Base-by-base conservation (phyloP, 2,888 invertebrate species). In the Ametastegia equiseti region DNA sequence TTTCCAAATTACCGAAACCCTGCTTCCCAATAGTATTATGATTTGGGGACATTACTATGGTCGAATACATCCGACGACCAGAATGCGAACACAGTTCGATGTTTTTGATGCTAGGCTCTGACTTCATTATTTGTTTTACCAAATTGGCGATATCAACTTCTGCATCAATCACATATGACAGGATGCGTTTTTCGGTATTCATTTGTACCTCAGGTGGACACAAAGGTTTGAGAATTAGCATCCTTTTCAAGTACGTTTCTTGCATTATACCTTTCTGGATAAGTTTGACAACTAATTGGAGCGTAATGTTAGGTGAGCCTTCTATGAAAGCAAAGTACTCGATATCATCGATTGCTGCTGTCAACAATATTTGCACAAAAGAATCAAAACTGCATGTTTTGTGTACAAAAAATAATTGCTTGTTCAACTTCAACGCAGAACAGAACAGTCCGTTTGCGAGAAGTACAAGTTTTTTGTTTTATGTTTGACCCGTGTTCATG, bases 361-460 rank as follows among this genome's bases (percentile, higher is more conserved):
- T 79, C 11, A 67, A 36, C 13, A 81, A 60, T 15, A 81, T 42
- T 27, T 81, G 79, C 19, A 79, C 65, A 7, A 81, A 13, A 19
- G 81, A 81, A 79, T 81, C 81, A 50, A 71, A 81, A 9, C 79
- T 42, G 39, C 81, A 81, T 1, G 81, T 79, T 57, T 60, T 81
- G 33, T 73, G 78, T 27, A 81, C 27, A 47, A 71, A 47, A 5
- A 73, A 73, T 2, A 60, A 69, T 45, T 63, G 15, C 23, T 50
- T 63, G 15, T 80, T 54, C 45, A 75, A n/a, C n/a, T n/a, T n/a
- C n/a, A n/a, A n/a, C n/a, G n/a, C n/a, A n/a, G n/a, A n/a, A n/a
- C n/a, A n/a, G n/a, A n/a, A n/a, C n/a, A n/a, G n/a, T n/a, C n/a
- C n/a, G n/a, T n/a, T n/a, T n/a, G n/a, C n/a, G n/a, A n/a, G n/a